Base-by-base conservation (phyloP, 2,797 vertebrate genomes). In the Scyliorhinus canicula region DNA sequence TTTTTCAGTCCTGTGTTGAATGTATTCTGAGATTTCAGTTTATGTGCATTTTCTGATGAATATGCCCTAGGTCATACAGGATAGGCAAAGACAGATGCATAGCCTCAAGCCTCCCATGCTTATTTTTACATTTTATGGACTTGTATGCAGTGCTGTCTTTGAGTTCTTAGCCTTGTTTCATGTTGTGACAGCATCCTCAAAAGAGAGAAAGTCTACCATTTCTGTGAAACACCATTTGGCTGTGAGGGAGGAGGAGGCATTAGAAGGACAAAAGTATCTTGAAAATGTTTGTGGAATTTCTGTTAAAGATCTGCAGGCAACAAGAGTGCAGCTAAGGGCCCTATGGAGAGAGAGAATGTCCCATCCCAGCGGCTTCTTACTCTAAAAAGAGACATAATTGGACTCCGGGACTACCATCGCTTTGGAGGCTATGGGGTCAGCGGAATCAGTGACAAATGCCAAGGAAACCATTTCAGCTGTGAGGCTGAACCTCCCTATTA, bases 1-100 rank as follows among this genome's bases (percentile, higher is more conserved):
- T 63, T 91, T 91, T 60, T 91, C 88, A 91, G 88, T 63, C n/a
- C 57, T 26, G 21, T 63, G 21, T 91, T 7, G 44, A 91, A 91
- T 40, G 0, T 7, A 67, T 86, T 28, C 9, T 31, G 14, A 57
- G 31, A 6, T 90, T 90, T 35, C 16, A 57, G 21, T 91, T 91
- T 63, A 40, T 24, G 5, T 44, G 44, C 24, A 65, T 24, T 24
- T 65, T 91, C 60, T 47, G n/a, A 79, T 4, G n/a, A 63, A 24
- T 63, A 14, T 82, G 77, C 47, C 77, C 40, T 35, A 65, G 88
- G 21, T 63, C 60, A n/a, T 40, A 65, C 19, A 7, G 24, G 88
- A 40, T 65, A 63, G 88, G 21, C 88, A 55, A 31, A 35, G 84
- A 35, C 26, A 47, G n/a, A 16, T 9, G 44, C 26, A 52, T 85